A percentile compares a stretch with the other conserved stretches of the same genome.
These are phyloP conservation scores for Hypselothyrea guttata DNA, from an alignment of 2,888 invertebrate species.

Conservation along the genomic window DNA sequence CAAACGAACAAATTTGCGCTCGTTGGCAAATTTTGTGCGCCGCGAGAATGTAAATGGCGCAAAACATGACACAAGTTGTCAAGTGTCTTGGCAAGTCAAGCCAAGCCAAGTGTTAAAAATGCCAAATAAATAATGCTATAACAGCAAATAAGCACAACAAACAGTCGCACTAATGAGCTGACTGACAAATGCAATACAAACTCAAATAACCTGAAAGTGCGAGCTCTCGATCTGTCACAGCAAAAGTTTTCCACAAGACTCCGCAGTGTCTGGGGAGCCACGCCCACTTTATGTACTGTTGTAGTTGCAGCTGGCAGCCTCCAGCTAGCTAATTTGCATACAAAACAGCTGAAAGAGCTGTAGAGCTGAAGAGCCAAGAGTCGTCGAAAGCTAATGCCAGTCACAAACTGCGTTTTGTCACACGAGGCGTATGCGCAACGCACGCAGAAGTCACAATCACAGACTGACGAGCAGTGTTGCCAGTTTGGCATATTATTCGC, in stretches of 20 bases:
- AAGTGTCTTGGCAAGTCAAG: too few relatives aligned
- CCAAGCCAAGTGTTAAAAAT: conserved; percentile 64
- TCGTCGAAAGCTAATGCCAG: conserved; percentile 36
- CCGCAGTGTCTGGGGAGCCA: conserved; percentile 20
- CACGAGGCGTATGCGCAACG: conserved; percentile 63
- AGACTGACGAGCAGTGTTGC: not conserved
- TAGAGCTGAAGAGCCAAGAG: conserved; percentile 32
- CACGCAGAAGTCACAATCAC: conserved; percentile 17
- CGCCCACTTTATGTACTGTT: not conserved
- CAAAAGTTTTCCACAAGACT: conserved; percentile 43
- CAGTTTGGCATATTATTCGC: too few relatives aligned
- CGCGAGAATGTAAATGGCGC: conserved; percentile 40
- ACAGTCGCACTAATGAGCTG: conserved; percentile 64
- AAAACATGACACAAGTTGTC: conserved; percentile 40
- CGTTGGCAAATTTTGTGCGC: conserved; percentile 39
- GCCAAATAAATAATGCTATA: conserved; percentile 65
- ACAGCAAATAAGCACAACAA: conserved; percentile 38
- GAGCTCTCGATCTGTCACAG: conserved; percentile 45
- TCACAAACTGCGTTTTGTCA: conserved; percentile 37
- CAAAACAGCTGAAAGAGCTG: conserved; percentile 47
- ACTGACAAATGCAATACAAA: conserved; percentile 57
- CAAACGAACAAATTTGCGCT: conserved; percentile 66
- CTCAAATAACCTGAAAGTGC: conserved; percentile 40
- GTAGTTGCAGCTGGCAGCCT: not conserved
- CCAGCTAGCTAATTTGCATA: conserved; percentile 61